These are phyloP conservation scores for Odontomyia ornata DNA, from an alignment of 2,888 invertebrate genomes.

Conservation along the genomic window DNA sequence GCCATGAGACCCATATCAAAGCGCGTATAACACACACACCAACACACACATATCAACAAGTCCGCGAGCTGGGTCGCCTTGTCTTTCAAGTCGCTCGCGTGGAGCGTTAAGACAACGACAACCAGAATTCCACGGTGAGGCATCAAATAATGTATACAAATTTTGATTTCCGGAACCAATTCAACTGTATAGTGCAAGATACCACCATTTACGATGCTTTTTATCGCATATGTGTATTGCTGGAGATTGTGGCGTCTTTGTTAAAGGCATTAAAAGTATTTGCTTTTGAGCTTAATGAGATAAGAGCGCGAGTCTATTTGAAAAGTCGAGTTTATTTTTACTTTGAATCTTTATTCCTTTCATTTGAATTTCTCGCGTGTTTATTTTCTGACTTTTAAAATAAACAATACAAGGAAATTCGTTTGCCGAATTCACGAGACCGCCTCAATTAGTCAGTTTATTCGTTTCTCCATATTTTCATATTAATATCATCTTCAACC, in stretches of 20 bases:
- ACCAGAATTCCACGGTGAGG: too few relatives aligned
- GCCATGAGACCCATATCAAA: background rate
- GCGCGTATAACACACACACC: background rate
- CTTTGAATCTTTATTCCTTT: conserved; percentile 9
- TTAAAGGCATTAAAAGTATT: conserved; percentile 16
- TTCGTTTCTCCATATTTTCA: background rate
- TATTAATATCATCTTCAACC: background rate
- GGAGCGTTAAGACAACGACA: too few relatives aligned
- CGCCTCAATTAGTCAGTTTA: background rate
- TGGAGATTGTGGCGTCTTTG: conserved; percentile 10
- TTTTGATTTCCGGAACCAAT: conserved; percentile 23
- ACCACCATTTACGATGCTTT: conserved; percentile 21
- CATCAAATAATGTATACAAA: conserved; percentile 9
- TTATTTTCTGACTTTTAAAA: conserved; percentile 12
- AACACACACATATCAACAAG: background rate
- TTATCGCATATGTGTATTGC: conserved; percentile 1
- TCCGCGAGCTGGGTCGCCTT: background rate
- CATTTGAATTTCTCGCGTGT: conserved; percentile 10
- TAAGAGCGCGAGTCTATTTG: conserved; percentile 20
- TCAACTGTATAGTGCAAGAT: background rate
- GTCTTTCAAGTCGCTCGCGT: too few relatives aligned
- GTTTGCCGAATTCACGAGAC: background rate
- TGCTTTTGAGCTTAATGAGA: conserved; percentile 18
- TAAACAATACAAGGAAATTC: conserved; percentile 6
- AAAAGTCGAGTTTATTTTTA: conserved; percentile 9